Evolutionary conservation across 1,140 invertebrate species (phyloP).

Genomic region (Catajapyx aquilonaris): DNA sequence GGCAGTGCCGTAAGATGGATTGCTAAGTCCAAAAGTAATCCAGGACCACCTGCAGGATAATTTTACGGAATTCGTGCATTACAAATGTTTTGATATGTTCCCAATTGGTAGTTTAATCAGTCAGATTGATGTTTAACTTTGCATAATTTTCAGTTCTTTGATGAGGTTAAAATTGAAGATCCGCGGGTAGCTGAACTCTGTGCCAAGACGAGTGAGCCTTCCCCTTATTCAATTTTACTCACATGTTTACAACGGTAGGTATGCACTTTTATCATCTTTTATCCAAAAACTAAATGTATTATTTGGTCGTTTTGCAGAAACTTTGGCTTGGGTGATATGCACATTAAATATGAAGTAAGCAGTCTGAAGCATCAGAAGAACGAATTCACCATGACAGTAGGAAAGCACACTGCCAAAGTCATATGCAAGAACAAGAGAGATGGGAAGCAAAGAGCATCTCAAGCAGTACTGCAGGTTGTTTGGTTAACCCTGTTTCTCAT

Average conservation of each 20-base stretch:
- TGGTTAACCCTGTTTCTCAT: too few species aligned
- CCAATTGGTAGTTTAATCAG: too few species aligned
- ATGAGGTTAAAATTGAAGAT: conserved; percentile 82
- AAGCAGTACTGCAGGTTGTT: conserved; percentile 81
- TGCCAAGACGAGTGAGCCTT: conserved; percentile 81
- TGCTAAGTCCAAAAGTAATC: too few species aligned
- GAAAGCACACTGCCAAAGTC: conserved; percentile 72
- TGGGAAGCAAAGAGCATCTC: conserved; percentile 90
- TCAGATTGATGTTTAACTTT: too few species aligned
- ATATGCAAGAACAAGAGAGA: conserved; percentile 88
- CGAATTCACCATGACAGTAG: conserved; percentile 85
- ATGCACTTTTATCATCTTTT: too few species aligned
- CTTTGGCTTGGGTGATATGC: conserved; percentile 70
- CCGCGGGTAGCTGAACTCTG: conserved; percentile 83
- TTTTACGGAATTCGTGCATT: too few species aligned
- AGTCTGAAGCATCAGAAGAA: conserved; percentile 79
- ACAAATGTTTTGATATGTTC: too few species aligned
- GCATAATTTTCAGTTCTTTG: conserved; percentile 69
- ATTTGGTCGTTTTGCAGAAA: conserved; percentile 29
- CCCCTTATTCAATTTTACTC: conserved; percentile 77
- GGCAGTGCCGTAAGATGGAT: too few species aligned
- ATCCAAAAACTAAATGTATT: background rate
- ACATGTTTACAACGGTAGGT: conserved; percentile 63
- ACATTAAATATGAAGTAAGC: conserved; percentile 72
- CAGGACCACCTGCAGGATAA: too few species aligned